Conservation (phyloP, 2,888 invertebrate genomes). For the Isoperla grammatica region DNA sequence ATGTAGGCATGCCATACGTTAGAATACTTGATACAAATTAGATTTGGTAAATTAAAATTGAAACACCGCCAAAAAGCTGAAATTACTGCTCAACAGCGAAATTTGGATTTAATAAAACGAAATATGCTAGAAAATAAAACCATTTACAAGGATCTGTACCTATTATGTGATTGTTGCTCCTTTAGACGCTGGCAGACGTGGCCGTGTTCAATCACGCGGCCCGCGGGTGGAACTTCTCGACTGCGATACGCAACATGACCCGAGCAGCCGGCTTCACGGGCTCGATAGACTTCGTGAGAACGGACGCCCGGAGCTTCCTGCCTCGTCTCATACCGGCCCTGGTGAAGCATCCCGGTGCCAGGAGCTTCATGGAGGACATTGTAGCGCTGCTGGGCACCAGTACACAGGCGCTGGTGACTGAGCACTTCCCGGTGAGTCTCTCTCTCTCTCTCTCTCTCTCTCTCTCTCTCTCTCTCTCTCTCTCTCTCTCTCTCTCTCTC, state of each 20-base stretch:
- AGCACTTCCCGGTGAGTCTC: constrained; percentile 21
- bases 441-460: too few relatives aligned
- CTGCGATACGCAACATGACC: constrained; percentile 55
- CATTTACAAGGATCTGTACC: too few relatives aligned
- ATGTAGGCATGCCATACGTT: too few relatives aligned
- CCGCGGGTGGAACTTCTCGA: constrained; percentile 52
- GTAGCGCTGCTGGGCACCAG: constrained; percentile 54
- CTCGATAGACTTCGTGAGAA: constrained; percentile 61
- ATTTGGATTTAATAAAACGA: too few relatives aligned
- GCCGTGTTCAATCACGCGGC: constrained; percentile 54
- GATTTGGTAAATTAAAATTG: too few relatives aligned
- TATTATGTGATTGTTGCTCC: too few relatives aligned
- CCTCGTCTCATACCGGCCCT: constrained; percentile 58
- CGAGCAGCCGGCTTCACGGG: constrained; percentile 64
- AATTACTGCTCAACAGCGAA: too few relatives aligned
- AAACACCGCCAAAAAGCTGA: too few relatives aligned
- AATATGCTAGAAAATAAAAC: too few relatives aligned
- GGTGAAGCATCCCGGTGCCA: constrained; percentile 51
- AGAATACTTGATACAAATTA: too few relatives aligned
- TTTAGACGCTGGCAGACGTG: constrained; percentile 51
- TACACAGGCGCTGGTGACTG: constrained; percentile 39
- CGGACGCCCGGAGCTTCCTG: constrained; percentile 62
- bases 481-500: too few relatives aligned
- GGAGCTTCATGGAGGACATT: constrained; percentile 59
- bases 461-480: too few relatives aligned